Evolutionary conservation across 2,113 vertebrate species (phyloP).

Genomic region (Amia ocellicauda): DNA sequence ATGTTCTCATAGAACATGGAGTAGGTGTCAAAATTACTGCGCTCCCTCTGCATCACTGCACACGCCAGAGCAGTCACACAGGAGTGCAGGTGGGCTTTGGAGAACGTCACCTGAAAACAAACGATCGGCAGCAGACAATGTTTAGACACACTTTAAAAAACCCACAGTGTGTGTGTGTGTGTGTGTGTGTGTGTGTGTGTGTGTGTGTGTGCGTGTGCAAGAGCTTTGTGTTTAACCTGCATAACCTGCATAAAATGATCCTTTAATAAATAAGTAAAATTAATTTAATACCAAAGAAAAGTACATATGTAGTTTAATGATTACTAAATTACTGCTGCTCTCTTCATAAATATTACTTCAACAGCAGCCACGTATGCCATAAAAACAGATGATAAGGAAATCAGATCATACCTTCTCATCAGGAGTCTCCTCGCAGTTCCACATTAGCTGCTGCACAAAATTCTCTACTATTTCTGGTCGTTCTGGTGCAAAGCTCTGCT

Average conservation of each 20-base stretch:
- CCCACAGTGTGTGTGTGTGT: neutral
- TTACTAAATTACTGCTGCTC: too few species aligned
- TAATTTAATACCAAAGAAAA: too few species aligned
- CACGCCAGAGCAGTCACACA: conserved; percentile 58
- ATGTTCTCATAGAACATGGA: conserved; percentile 69
- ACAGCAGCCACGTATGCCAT: too few species aligned
- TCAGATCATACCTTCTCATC: conserved; percentile 49
- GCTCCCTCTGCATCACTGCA: conserved; percentile 60
- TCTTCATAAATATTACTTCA: too few species aligned
- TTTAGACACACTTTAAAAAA: neutral
- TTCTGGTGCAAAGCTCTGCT: conserved; percentile 57
- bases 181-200: neutral
- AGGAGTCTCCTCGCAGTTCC: conserved; percentile 46
- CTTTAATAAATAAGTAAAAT: too few species aligned
- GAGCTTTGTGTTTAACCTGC: neutral
- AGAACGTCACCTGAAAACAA: conserved; percentile 53
- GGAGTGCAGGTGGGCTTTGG: conserved; percentile 51
- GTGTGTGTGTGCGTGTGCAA: neutral
- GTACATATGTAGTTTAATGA: too few species aligned
- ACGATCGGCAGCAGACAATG: neutral
- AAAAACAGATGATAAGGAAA: too few species aligned
- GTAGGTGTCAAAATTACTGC: conserved; percentile 61
- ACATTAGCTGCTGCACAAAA: conserved; percentile 66
- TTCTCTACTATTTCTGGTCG: conserved; percentile 60
- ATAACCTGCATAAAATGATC: too few species aligned